phyloP scores from a whole-genome alignment of 2,113 vertebrate species.

The Prinia subflava region DNA sequence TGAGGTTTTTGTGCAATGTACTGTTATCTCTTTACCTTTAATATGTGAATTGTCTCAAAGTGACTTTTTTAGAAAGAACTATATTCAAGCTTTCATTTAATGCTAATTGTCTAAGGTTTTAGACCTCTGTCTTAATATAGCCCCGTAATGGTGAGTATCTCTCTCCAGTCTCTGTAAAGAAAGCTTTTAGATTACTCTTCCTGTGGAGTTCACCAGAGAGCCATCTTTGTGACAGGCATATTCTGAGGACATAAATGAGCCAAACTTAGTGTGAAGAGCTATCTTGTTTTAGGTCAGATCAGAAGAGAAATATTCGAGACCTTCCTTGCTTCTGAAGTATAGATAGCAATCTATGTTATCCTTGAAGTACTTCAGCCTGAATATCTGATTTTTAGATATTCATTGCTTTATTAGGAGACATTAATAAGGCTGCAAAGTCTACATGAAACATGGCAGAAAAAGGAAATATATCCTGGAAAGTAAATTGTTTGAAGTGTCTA shows the following conservation, averaged over 20 bases:
- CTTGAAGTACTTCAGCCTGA: neutral
- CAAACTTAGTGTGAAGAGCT: neutral
- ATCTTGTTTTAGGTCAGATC: neutral
- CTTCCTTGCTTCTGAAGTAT: neutral
- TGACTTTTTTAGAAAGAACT: neutral
- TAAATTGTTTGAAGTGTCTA: neutral
- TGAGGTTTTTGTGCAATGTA: neutral
- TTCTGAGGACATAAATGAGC: neutral
- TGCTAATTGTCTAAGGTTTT: neutral
- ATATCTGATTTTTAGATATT: neutral
- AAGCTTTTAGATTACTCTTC: neutral
- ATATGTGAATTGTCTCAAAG: neutral
- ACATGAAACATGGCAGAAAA: neutral
- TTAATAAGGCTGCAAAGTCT: neutral
- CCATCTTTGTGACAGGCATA: neutral
- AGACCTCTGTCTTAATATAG: neutral
- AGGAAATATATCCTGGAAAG: neutral
- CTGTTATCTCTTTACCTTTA: neutral
- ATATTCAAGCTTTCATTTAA: neutral
- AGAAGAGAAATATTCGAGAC: neutral
- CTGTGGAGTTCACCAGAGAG: neutral
- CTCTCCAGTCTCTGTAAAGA: neutral
- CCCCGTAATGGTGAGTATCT: neutral
- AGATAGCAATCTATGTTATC: accelerated
- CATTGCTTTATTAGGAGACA: neutral